Evolutionary conservation across 2,113 vertebrate species (phyloP).

Genomic region (Calidris pygmaea): DNA sequence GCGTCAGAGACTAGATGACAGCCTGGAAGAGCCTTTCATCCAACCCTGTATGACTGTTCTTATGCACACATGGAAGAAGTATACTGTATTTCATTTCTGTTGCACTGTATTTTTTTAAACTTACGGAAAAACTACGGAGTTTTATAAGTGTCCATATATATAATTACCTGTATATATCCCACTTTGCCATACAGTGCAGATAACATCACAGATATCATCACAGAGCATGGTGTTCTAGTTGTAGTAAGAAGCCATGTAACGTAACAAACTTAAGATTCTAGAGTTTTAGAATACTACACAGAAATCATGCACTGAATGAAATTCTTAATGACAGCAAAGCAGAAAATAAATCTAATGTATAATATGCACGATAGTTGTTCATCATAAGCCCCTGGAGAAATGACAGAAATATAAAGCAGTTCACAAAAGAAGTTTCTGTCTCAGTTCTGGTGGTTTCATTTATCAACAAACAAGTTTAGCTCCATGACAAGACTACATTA

Average conservation of each 20-base stretch:
- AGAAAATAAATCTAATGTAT: not conserved
- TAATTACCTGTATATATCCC: not conserved
- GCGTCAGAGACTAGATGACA: not conserved
- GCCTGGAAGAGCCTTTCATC: not conserved
- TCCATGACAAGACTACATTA: not conserved
- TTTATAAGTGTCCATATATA: not conserved
- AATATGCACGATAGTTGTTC: not conserved
- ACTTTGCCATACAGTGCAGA: not conserved
- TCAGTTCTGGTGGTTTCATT: not conserved
- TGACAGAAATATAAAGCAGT: not conserved
- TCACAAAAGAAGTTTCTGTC: not conserved
- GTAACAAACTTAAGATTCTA: not conserved
- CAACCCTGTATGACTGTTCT: not conserved
- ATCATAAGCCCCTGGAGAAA: not conserved
- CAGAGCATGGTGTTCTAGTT: not conserved
- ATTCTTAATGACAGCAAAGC: not conserved
- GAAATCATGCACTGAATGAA: not conserved
- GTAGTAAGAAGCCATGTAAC: not conserved
- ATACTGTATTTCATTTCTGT: not conserved
- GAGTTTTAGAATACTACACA: not conserved
- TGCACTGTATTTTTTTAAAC: not conserved
- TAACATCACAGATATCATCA: not conserved
- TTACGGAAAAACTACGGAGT: not conserved
- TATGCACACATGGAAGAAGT: not conserved
- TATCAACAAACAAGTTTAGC: slow-evolving; percentile 2